phyloP scores from a whole-genome alignment of 2,888 invertebrate species.

The Drosophila phalerata region DNA sequence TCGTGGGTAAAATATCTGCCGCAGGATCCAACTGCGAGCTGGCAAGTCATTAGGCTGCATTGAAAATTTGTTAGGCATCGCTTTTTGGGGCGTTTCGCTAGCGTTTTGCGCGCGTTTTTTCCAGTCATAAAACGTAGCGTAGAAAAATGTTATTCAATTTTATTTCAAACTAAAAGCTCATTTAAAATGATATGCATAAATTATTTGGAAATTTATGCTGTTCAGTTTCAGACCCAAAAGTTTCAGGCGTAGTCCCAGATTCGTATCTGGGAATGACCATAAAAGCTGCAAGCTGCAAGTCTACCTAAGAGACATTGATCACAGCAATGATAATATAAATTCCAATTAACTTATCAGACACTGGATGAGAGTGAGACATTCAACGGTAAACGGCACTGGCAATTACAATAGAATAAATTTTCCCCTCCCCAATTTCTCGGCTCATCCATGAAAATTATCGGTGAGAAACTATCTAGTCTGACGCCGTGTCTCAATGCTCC shows the following conservation, averaged over 20 bases:
- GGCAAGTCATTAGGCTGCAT: constrained; percentile 72
- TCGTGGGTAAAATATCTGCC: constrained; percentile 51
- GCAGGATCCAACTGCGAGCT: constrained; percentile 53
- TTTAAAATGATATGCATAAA: constrained; percentile 62
- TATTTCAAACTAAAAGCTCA: constrained; percentile 63
- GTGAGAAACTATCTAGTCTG: constrained; percentile 64
- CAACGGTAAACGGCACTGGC: constrained; percentile 74
- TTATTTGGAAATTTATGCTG: constrained; percentile 63
- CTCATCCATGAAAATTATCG: constrained; percentile 45
- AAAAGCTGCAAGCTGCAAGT: constrained; percentile 28
- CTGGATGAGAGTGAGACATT: constrained; percentile 58
- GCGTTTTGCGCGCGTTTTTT: constrained; percentile 24
- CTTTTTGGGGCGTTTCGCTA: constrained; percentile 21
- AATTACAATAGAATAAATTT: constrained; percentile 80
- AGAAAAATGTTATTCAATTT: constrained; percentile 16
- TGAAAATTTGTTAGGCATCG: constrained; percentile 33
- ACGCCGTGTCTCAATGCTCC: constrained; percentile 43
- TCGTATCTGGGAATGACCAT: constrained; percentile 41
- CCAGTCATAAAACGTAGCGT: neutral
- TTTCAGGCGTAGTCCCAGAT: constrained; percentile 45
- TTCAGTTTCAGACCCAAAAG: constrained; percentile 21
- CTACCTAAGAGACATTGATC: constrained; percentile 69
- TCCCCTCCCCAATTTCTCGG: constrained; percentile 24
- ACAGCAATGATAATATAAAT: constrained; percentile 78
- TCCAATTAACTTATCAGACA: constrained; percentile 76